Percentiles rank a stretch among this genome's conserved stretches.
Evolutionary conservation across 2,113 vertebrate species (phyloP).

Genomic region (cattle (Bos taurus)): ARS-UCD2.0 NC_037349.1:52214501-52215000

Average conservation of each 20-base stretch:
- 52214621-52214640: neutral
- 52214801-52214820: neutral
- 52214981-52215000: neutral
- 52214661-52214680: neutral
- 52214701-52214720: neutral
- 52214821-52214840: neutral
- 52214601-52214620: neutral
- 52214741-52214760: neutral
- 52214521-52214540: neutral
- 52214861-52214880: neutral
- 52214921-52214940: neutral
- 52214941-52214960: neutral
- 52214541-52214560: neutral
- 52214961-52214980: neutral
- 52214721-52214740: neutral
- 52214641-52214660: neutral
- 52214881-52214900: neutral
- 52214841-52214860: neutral
- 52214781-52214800: neutral
- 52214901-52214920: neutral
- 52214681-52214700: neutral
- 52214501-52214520: neutral
- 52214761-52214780: neutral
- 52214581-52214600: neutral
- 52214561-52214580: neutral